Evolutionary conservation across 2,113 vertebrate species (phyloP), one percentile per base, ranked within the genome.

Genomic region (Dinomys branickii): DNA sequence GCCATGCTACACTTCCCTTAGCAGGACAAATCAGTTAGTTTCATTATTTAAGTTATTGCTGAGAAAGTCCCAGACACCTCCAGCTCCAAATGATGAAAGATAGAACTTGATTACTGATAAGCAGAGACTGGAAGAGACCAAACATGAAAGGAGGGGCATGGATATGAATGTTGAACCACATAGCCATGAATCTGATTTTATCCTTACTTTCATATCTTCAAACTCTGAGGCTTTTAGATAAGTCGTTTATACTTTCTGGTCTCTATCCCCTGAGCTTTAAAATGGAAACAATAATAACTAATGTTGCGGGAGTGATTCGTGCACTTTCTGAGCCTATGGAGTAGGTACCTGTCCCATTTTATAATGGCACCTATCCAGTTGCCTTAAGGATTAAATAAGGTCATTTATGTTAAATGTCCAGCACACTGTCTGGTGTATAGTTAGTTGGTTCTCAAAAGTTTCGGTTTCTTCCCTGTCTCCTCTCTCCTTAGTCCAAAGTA

Each of bases 401-500:
- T 61, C 17, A 16, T 81, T 84, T 82, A 69, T 47, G 22, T 69
- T 56, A 90, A 91, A 65, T 7, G 7, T 8, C 71, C 41, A 24
- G 33, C 16, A 93, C 24, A 12, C 35, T 65, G 10, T 90, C 56
- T 90, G n/a, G 30, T 75, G 73, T 86, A 58, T 41, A 83, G n/a
- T 50, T 85, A 88, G 26, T 44, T 82, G 85, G 26, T 71, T 14
- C 11, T 88, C 83, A 63, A 86, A 93, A 63, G 61, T 75, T 5
- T 33, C 71, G 28, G 30, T 63, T 96, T 95, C 38, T 88, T 90
- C 13, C 73, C 35, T 67, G 17, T 33, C 30, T 35, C 19, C 24
- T 30, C 54, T 71, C 95, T 83, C 82, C 59, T 96, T 91, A 56
- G n/a, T 10, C 59, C 54, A 58, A 87, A 91, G 67, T 71, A 85